Evolutionary conservation across 2,797 vertebrate genomes (phyloP).

Genomic region (Poecilia gillii): DNA sequence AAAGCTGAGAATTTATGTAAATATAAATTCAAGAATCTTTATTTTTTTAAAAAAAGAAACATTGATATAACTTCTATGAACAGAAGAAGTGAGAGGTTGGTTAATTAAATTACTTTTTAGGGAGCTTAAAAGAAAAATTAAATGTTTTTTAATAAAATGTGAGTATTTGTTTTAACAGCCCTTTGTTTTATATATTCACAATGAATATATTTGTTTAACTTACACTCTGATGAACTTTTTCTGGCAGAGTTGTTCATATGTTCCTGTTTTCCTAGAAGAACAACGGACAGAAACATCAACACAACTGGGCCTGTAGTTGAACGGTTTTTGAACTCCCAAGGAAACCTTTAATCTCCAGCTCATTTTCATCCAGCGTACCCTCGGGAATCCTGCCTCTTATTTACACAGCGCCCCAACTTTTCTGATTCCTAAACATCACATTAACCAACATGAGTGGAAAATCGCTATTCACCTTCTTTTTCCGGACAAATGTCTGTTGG

Average conservation of each 20-base stretch:
- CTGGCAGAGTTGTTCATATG: neutral
- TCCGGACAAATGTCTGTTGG: neutral
- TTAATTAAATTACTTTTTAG: neutral
- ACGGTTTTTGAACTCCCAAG: neutral
- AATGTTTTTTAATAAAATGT: neutral
- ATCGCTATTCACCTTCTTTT: neutral
- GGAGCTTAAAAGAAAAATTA: neutral
- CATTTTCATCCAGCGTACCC: neutral
- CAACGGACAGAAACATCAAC: neutral
- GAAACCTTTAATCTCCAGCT: neutral
- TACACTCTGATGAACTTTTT: neutral
- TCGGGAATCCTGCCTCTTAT: neutral
- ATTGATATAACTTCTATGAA: neutral
- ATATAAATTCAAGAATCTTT: neutral
- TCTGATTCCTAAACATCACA: neutral
- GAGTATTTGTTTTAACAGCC: neutral
- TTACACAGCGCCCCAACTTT: neutral
- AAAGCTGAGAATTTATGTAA: neutral
- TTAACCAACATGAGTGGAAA: neutral
- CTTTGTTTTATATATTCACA: neutral
- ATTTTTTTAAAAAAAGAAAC: neutral
- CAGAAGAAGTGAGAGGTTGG: neutral
- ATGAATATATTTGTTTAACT: neutral
- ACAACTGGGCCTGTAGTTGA: neutral
- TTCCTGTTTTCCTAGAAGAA: neutral